phyloP scores from a whole-genome alignment of 2,888 invertebrate genomes.

The Lapara coniferarum region DNA sequence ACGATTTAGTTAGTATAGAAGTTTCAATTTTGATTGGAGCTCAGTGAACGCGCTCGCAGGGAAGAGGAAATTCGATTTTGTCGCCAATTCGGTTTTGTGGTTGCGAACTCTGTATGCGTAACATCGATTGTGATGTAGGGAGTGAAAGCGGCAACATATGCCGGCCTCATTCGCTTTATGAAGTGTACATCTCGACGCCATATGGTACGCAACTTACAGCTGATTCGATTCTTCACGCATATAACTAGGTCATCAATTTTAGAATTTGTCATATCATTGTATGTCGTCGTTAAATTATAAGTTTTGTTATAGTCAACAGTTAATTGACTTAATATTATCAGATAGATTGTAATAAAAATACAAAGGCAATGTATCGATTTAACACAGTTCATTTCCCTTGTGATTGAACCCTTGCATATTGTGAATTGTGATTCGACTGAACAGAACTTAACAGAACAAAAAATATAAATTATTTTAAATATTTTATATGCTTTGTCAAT shows the following conservation, averaged over 20 bases:
- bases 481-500: slow-evolving; percentile 44
- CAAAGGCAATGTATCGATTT: background rate
- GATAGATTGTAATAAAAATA: background rate
- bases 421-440: background rate
- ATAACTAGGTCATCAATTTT: slow-evolving; percentile 35
- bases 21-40: slow-evolving; percentile 29
- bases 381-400: slow-evolving; percentile 13
- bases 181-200: slow-evolving; percentile 76
- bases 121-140: slow-evolving; percentile 72
- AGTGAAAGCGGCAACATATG: slow-evolving; percentile 82
- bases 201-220: slow-evolving; percentile 69
- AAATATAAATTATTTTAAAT: background rate
- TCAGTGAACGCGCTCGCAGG: slow-evolving; percentile 24
- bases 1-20: slow-evolving; percentile 8
- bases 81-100: slow-evolving; percentile 37
- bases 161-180: slow-evolving; percentile 77
- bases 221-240: slow-evolving; percentile 60
- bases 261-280: slow-evolving; percentile 12
- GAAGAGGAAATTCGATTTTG: slow-evolving; percentile 33
- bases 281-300: background rate
- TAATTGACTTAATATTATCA: background rate
- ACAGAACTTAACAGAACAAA: background rate
- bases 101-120: slow-evolving; percentile 44
- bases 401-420: slow-evolving; percentile 2
- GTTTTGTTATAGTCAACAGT: background rate